phyloP scores from a whole-genome alignment of 2,113 vertebrate species.

The Hymenochirus boettgeri region DNA sequence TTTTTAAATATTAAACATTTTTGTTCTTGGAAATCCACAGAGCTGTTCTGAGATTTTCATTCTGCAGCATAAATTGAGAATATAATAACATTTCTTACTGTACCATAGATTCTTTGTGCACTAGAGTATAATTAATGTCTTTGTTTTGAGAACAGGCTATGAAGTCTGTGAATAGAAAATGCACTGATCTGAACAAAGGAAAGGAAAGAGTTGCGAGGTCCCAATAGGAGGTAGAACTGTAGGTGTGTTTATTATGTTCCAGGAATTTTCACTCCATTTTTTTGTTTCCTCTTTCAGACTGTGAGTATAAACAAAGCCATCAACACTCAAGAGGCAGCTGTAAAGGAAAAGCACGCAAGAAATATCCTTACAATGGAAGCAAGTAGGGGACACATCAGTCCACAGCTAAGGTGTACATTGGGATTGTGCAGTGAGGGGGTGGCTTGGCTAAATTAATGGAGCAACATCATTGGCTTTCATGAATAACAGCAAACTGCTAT shows the following conservation, averaged over 20 bases:
- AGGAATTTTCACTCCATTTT: constrained; percentile 15
- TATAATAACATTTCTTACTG: no score
- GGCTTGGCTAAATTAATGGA: not conserved
- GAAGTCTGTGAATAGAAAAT: no score
- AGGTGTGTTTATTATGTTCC: constrained; percentile 17
- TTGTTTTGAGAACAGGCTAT: no score
- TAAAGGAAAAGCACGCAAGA: constrained; percentile 98
- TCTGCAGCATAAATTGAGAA: no score
- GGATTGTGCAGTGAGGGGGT: rapidly evolving
- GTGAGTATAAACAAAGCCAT: constrained; percentile 99
- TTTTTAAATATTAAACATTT: no score
- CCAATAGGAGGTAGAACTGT: not conserved
- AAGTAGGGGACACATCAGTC: constrained; percentile 2
- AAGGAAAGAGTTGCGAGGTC: not conserved
- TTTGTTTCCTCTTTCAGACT: constrained; percentile 71
- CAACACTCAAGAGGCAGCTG: constrained; percentile 96
- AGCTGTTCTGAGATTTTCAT: no score
- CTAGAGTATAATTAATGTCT: no score
- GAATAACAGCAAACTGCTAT: not conserved
- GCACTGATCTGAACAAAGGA: no score
- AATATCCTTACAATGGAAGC: constrained; percentile 83
- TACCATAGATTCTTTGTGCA: no score
- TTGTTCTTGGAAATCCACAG: no score
- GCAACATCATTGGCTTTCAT: rapidly evolving
- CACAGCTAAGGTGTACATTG: not conserved